phyloP scores from a whole-genome alignment of 1,140 invertebrate genomes.

The Drosophila pectinifera region DNA sequence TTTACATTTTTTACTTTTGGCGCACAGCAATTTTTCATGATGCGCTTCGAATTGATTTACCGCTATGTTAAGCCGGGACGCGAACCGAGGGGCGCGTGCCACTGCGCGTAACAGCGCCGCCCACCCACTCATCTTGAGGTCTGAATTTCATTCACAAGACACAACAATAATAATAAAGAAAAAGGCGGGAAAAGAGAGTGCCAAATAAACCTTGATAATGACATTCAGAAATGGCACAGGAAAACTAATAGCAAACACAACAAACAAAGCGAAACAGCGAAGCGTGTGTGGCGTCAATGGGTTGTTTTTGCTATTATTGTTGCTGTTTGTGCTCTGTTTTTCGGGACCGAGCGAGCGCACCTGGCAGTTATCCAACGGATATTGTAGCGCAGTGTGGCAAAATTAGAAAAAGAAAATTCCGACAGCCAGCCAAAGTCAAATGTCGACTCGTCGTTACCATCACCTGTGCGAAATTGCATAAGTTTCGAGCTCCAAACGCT shows the following conservation, averaged over 20 bases:
- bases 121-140: conserved; percentile 20
- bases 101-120: not conserved
- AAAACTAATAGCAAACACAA: conserved; percentile 41
- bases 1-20: conserved; percentile 16
- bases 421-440: conserved; percentile 71
- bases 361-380: conserved; percentile 76
- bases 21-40: conserved; percentile 39
- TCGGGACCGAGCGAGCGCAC: conserved; percentile 30
- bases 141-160: conserved; percentile 57
- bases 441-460: conserved; percentile 65
- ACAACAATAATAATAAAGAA: conserved; percentile 34
- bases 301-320: conserved; percentile 22
- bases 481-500: conserved; percentile 67
- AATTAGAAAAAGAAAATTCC: conserved; percentile 62
- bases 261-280: conserved; percentile 21
- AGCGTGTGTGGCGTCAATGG: conserved; percentile 53
- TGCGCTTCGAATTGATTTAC: conserved; percentile 41
- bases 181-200: conserved; percentile 61
- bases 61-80: conserved; percentile 29
- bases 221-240: conserved; percentile 64
- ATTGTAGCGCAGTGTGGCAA: conserved; percentile 60
- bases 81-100: conserved; percentile 19
- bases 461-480: conserved; percentile 75
- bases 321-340: conserved; percentile 8
- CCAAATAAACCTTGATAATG: conserved; percentile 82